These are phyloP conservation scores for Zalophus californianus DNA, from an alignment of 2,797 vertebrate genomes.

Conservation along the genomic window DNA sequence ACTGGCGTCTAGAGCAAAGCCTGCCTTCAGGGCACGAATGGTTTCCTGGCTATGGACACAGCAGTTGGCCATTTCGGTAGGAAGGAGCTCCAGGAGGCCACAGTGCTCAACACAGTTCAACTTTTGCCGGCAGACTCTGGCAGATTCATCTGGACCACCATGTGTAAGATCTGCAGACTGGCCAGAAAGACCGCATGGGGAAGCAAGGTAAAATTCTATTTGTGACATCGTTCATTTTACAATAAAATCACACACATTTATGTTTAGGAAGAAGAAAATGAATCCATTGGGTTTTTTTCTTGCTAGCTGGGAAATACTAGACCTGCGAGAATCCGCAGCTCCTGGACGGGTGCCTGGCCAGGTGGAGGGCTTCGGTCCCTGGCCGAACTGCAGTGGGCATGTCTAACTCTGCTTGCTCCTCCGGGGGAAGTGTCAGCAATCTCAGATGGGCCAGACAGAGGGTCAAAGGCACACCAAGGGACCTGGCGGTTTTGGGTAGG, in stretches of 20 bases:
- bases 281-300: not conserved
- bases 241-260: fast-evolving
- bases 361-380: fast-evolving
- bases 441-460: not conserved
- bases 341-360: not conserved
- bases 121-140: not conserved
- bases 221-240: fast-evolving
- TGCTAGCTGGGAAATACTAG: not conserved
- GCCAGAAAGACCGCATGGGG: not conserved
- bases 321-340: not conserved
- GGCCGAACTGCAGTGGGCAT: not conserved
- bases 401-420: not conserved
- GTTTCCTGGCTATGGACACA: not conserved
- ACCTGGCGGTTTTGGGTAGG: not conserved
- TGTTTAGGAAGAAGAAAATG: not conserved
- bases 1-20: not conserved
- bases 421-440: fast-evolving
- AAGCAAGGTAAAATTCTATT: not conserved
- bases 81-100: not conserved
- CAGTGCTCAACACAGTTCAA: not conserved
- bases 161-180: not conserved
- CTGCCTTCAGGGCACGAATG: not conserved
- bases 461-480: not conserved
- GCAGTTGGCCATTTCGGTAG: no score
- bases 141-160: not conserved